Evolutionary conservation across 53 echinoderm and acorn worm genomes (phyloP).

Genomic region (Hippasteria phrygiana): DNA sequence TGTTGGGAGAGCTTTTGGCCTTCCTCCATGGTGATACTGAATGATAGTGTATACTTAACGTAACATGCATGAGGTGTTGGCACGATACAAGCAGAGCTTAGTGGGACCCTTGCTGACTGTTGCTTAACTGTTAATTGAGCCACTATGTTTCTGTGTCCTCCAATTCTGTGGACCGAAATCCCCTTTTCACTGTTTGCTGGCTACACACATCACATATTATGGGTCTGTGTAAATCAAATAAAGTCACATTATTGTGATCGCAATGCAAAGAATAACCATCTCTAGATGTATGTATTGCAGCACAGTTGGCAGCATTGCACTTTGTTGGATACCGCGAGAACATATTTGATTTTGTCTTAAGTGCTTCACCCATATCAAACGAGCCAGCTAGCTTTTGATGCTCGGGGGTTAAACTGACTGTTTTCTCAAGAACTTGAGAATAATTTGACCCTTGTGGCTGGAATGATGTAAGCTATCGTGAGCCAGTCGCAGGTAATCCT

Average conservation of each 20-base stretch:
- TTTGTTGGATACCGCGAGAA: neutral
- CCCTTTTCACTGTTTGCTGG: constrained; percentile 20
- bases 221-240: constrained; percentile 42
- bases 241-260: constrained; percentile 15
- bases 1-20: constrained; percentile 74
- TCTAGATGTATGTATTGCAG: constrained; percentile 26
- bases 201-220: constrained; percentile 46
- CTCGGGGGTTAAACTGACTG: no score
- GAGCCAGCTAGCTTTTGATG: no score
- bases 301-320: constrained; percentile 26
- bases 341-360: constrained; percentile 2
- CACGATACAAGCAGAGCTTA: constrained; percentile 55
- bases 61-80: constrained; percentile 27
- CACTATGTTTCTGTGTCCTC: constrained; percentile 68
- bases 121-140: constrained; percentile 74
- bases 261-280: constrained; percentile 45
- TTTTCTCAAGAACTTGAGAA: no score
- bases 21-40: constrained; percentile 70
- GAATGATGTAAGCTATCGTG: no score
- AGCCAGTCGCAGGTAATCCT: no score
- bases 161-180: neutral
- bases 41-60: constrained; percentile 69
- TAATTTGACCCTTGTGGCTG: no score
- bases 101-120: constrained; percentile 14
- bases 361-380: constrained; percentile 26